These are phyloP conservation scores for Horisme vitalbata DNA, from an alignment of 2,888 invertebrate genomes.

Conservation along the genomic window DNA sequence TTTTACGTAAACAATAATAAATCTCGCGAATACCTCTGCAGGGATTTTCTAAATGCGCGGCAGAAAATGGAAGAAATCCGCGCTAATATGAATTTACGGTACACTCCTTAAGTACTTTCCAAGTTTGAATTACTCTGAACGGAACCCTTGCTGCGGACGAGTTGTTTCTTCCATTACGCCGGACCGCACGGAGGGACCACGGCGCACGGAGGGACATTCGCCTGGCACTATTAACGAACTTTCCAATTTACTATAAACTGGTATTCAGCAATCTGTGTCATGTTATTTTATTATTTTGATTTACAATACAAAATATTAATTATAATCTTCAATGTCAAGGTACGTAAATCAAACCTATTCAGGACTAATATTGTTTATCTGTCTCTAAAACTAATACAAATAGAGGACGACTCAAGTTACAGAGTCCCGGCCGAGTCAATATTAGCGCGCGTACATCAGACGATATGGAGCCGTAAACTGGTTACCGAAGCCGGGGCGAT, in stretches of 20 bases:
- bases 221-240: too few relatives aligned
- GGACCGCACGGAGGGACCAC: neutral
- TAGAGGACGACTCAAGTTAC: too few relatives aligned
- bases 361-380: too few relatives aligned
- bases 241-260: too few relatives aligned
- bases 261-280: too few relatives aligned
- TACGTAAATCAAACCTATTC: too few relatives aligned
- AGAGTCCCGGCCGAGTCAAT: conserved; percentile 1
- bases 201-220: too few relatives aligned
- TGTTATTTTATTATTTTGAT: too few relatives aligned
- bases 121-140: conserved; percentile 10
- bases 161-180: conserved; percentile 1
- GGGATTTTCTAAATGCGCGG: conserved; percentile 3
- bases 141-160: conserved; percentile 5
- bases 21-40: conserved; percentile 1
- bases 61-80: conserved; percentile 6
- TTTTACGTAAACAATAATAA: conserved; percentile 19
- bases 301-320: too few relatives aligned
- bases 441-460: conserved; percentile 11
- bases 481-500: neutral
- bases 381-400: too few relatives aligned
- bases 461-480: conserved; percentile 4
- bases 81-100: conserved; percentile 17
- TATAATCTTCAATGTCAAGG: too few relatives aligned
- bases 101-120: conserved; percentile 4